Evolutionary conservation across 2,113 vertebrate species (phyloP).

Genomic region (Motacilla alba): DNA sequence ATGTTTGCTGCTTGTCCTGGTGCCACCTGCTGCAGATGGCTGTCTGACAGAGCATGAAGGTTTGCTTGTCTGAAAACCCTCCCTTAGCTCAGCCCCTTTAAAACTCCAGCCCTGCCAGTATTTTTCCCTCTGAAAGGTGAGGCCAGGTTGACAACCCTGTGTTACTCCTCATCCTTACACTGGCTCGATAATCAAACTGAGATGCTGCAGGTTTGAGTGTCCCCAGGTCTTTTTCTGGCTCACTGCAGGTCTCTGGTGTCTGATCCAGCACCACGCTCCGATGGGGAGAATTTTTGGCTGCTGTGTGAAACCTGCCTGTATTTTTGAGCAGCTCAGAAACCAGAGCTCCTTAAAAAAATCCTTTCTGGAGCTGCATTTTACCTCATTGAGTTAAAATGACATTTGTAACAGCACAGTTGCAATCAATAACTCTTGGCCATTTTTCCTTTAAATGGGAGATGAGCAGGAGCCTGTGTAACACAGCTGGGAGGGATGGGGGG

Average conservation of each 20-base stretch:
- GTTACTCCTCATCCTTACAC: background rate
- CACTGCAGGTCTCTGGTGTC: background rate
- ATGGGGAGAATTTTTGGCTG: background rate
- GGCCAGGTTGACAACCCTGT: accelerated
- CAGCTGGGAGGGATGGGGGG: background rate
- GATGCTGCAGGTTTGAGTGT: background rate
- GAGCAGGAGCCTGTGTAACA: background rate
- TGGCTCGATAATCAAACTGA: background rate
- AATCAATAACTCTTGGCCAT: slow-evolving; percentile 10
- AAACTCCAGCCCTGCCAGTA: background rate
- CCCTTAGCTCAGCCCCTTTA: background rate
- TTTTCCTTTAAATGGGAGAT: background rate
- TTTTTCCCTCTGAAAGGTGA: background rate
- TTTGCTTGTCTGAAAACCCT: background rate
- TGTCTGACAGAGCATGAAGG: background rate
- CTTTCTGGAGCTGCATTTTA: background rate
- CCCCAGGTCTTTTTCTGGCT: background rate
- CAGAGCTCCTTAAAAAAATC: background rate
- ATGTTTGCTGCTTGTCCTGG: background rate
- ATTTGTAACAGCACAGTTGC: background rate
- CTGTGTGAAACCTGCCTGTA: background rate
- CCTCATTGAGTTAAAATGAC: background rate
- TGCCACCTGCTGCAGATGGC: background rate
- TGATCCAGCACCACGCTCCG: accelerated
- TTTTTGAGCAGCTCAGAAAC: background rate